Percentiles rank a stretch among this genome's conserved stretches.
Conservation (phyloP, 2,113 vertebrate genomes). For the Taurulus bubalis region DNA sequence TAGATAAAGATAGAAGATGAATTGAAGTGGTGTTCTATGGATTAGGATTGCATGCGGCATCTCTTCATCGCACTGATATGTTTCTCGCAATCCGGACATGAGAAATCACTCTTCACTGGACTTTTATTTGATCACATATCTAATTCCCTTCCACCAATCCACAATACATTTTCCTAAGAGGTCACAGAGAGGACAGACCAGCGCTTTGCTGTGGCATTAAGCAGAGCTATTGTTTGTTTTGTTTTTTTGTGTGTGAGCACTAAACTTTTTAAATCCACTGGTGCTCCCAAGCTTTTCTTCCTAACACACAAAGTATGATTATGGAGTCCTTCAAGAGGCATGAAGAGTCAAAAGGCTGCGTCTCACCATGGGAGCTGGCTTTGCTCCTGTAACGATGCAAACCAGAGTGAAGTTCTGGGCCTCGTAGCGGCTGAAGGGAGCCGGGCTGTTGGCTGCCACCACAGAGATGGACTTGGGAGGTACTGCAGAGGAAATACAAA, state of each 20-base stretch:
- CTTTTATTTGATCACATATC: constrained; percentile 1
- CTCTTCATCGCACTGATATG: not conserved
- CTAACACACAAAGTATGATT: not conserved
- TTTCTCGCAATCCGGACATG: not conserved
- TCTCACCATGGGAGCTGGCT: constrained; percentile 90
- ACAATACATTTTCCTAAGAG: constrained; percentile 17
- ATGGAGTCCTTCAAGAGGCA: not conserved
- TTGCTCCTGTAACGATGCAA: constrained; percentile 93
- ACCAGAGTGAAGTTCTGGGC: constrained; percentile 96
- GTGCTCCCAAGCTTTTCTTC: not conserved
- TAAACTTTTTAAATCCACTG: constrained; percentile 10
- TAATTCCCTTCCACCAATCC: constrained; percentile 28
- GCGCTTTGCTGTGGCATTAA: constrained; percentile 1
- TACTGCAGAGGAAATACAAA: constrained; percentile 78
- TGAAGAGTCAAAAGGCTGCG: constrained; percentile 8
- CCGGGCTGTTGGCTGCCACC: constrained; percentile 86
- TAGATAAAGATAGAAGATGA: not conserved
- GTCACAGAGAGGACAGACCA: not conserved
- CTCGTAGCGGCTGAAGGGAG: constrained; percentile 93
- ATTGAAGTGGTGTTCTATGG: not conserved
- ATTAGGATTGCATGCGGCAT: not conserved
- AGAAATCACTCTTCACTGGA: not conserved
- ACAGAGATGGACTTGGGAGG: constrained; percentile 93
- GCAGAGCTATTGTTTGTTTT: not conserved
- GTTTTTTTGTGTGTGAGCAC: not conserved